Evolutionary conservation across 1,140 invertebrate genomes (phyloP), one percentile per base, ranked within the genome.

Genomic region (Ceratitis capitata): DNA sequence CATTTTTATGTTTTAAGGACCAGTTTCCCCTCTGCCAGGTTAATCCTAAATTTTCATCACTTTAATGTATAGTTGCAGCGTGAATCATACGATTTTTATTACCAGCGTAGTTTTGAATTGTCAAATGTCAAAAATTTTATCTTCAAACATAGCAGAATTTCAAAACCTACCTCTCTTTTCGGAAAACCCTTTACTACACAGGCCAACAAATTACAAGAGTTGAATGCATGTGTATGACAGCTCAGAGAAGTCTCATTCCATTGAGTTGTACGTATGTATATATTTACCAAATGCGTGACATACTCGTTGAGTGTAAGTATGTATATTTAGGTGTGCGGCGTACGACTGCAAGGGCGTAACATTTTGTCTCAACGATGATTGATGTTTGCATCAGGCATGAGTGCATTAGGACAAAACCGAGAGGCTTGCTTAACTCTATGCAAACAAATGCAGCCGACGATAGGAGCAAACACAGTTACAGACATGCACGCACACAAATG

Each of bases 321-420:
- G 32, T 74, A 6, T n/a, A 39, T 78, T 35, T 12, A n/a, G 4
- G 16, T 42, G 39, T 45, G 35, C 23, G 3, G 14, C 14, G n/a
- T 3, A 42, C 39, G 64, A 69, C 64, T 39, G 69, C 69, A 26
- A 23, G 69, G 14, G 35, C 69, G 39, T 78, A 19, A 35, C 69
- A 78, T 78, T 78, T 78, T n/a, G 32, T 39, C 32, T 78, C 69
- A 45, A 78, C 69, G 69, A 78, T 78, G 69, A 78, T 45, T 78
- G 69, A 78, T 78, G 45, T 35, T 26, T 10, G 69, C 45, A 39
- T 78, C 69, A 78, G 39, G 69, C 39, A 23, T 45, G 69, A 78
- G 69, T 78, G 69, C 69, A 78, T 78, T 78, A 78, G 23, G 42
- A 78, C 69, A 78, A 78, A 78, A 78, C 39, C 69, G 39, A n/a